Base-by-base conservation (phyloP, 2,797 vertebrate genomes). In the Halcyon smyrnensis region DNA sequence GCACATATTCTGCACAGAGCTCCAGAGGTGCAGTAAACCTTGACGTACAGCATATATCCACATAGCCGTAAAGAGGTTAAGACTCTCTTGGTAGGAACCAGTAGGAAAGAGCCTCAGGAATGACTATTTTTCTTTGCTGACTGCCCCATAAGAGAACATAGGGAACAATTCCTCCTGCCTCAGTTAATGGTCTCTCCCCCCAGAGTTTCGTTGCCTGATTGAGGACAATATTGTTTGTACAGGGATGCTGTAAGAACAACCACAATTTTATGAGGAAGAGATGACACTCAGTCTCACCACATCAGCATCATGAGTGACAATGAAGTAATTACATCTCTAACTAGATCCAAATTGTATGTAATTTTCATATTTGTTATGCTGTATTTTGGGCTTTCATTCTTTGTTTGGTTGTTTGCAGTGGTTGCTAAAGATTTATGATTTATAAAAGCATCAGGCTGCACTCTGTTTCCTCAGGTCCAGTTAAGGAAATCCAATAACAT, bases 51-150 rank as follows among this genome's bases (percentile, higher is more conserved):
- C 90, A 67, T 90, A 70, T 68, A 94, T 88, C 94, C 84, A 91
- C 88, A 57, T 37, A 87, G 85, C 78, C 3, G 14, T 62, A 94
- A 93, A 82, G 78, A 84, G 95, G 79, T 85, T 94, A 97, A 73
- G 82, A 82, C 93, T 93, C 89, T 97, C 90, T 53, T 50, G 97
- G 93, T 92, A 95, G 95, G 84, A 92, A 73, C 69, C 68, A 81
- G 60, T 34, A 86, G 85, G 73, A 45, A 92, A 87, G 74, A 94
- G 75, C 89, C 83, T 56, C 94, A 59, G 84, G 68, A 96, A 95
- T 37, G n/a, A 67, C 50, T 34, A 84, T 93, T 96, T 92, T 92
- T 97, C 94, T 97, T 96, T 74, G 48, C 71, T 91, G 93, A 81
- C 82, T 93, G 46, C 51, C 79, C 88, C 45, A 21, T 85, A 95